Evolutionary conservation across 2,113 vertebrate species (phyloP).

Genomic region (Maccullochella peelii): DNA sequence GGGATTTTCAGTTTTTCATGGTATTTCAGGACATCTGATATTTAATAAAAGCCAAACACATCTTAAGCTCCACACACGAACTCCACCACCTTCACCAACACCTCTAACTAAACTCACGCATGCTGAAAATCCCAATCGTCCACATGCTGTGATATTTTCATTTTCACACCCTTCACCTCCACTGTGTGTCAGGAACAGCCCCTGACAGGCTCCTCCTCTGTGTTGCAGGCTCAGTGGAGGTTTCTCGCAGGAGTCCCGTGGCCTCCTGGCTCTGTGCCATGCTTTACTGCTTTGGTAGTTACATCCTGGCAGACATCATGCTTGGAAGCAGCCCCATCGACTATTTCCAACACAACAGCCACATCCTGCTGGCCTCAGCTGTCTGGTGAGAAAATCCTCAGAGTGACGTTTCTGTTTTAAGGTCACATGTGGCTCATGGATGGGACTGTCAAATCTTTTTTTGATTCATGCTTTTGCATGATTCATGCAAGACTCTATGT

Average conservation of each 20-base stretch:
- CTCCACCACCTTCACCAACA: not conserved
- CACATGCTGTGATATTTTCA: not conserved
- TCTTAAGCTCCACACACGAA: not conserved
- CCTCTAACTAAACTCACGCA: no score
- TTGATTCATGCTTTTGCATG: not conserved
- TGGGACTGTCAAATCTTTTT: not conserved
- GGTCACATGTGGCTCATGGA: not conserved
- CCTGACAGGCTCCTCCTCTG: slow-evolving; percentile 34
- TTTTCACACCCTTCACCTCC: not conserved
- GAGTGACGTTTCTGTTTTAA: not conserved
- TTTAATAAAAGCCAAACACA: not conserved
- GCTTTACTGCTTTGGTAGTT: slow-evolving; percentile 98
- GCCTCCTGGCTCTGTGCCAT: slow-evolving; percentile 98
- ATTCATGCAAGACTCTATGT: not conserved
- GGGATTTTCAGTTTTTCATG: not conserved
- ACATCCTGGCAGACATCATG: slow-evolving; percentile 94
- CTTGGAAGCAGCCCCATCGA: slow-evolving; percentile 91
- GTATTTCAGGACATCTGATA: not conserved
- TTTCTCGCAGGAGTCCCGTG: slow-evolving; percentile 92
- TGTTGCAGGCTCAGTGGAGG: slow-evolving; percentile 90
- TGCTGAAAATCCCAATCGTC: not conserved
- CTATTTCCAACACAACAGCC: slow-evolving; percentile 95
- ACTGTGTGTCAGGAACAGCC: not conserved
- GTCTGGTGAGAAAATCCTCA: slow-evolving; percentile 89
- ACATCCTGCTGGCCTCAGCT: slow-evolving; percentile 92